These are phyloP conservation scores for Pseudomyrmex pallidus DNA, from an alignment of 1,140 invertebrate species.

Conservation along the genomic window DNA sequence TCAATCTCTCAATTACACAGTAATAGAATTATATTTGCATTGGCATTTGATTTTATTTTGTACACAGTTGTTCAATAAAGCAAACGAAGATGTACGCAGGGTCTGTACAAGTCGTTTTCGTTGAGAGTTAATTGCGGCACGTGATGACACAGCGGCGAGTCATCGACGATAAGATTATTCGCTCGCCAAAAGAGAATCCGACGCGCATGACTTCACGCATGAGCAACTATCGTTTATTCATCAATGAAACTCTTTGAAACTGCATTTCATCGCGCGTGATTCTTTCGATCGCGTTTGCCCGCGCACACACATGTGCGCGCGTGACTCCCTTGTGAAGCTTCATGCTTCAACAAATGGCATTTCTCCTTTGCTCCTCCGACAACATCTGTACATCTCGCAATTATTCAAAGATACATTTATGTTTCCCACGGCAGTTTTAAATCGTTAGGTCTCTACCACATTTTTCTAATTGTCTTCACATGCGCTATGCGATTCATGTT, in stretches of 20 bases:
- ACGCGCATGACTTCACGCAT: constrained; percentile 40
- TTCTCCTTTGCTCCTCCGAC: too few relatives aligned
- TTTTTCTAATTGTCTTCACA: not conserved
- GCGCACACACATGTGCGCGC: not conserved
- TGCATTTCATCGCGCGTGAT: not conserved
- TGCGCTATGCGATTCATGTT: not conserved
- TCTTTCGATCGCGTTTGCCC: not conserved
- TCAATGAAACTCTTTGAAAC: constrained; percentile 51
- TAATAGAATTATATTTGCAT: too few relatives aligned
- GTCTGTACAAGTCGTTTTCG: constrained; percentile 7
- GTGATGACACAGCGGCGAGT: constrained; percentile 56
- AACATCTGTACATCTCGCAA: not conserved
- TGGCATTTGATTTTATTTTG: not conserved
- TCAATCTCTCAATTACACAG: too few relatives aligned
- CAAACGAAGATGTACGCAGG: constrained; percentile 24
- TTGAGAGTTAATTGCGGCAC: constrained; percentile 47
- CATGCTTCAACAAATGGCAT: not conserved
- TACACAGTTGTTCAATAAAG: too few relatives aligned
- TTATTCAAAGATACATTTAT: constrained; percentile 4
- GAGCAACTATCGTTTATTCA: constrained; percentile 42
- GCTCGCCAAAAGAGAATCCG: constrained; percentile 52
- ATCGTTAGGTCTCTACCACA: not conserved
- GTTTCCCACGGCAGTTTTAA: not conserved
- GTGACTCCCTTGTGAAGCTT: not conserved
- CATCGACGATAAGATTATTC: constrained; percentile 58